Base-by-base conservation (phyloP, 2,797 vertebrate species). In the Lepus oiostolus region DNA sequence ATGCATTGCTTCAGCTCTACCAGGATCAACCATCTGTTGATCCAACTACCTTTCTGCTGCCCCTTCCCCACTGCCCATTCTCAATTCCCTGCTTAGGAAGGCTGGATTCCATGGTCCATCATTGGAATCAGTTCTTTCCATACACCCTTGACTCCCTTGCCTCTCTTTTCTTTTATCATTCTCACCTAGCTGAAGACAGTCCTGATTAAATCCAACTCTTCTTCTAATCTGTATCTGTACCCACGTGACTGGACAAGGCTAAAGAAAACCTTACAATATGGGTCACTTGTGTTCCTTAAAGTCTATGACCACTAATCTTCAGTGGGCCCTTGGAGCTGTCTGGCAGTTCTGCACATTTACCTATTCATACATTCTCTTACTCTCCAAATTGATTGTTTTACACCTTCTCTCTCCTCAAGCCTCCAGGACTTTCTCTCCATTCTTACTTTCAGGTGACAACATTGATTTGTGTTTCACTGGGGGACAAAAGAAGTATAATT, bases 271-370 rank as follows among this genome's bases (percentile, higher is more conserved):
- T 93, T 32, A 68, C 38, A 86, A 30, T 74, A 28, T 16, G 82
- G 50, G 50, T 92, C 62, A 67, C 28, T 77, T 5, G 8, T 96
- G n/a, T 83, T 82, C 30, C 35, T 90, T 88, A 26, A 88, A 85
- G 47, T 65, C 16, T 14, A 47, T 79, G 47, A 79, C 32, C 21
- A 80, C 22, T 68, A 68, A 67, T 19, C 80, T 94, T 32, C 88
- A 35, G 22, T 84, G 60, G 50, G 8, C 10, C 52, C 52, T 88
- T 74, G 79, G 30, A 86, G 11, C n/a, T 62, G 30, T 52, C 74
- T 91, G 60, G 26, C 1, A 28, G 30, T 74, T 38, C 35, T 91
- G 60, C 38, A 28, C 13, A 7, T 88, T 83, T 91, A 24, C 79
- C 21, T 72, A 60, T 71, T 93, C 35, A 28, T 14, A 17, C 63